Percentiles rank a stretch among this genome's conserved stretches.
phyloP scores from a whole-genome alignment of 2,888 invertebrate genomes.

The Melieria omissa region DNA sequence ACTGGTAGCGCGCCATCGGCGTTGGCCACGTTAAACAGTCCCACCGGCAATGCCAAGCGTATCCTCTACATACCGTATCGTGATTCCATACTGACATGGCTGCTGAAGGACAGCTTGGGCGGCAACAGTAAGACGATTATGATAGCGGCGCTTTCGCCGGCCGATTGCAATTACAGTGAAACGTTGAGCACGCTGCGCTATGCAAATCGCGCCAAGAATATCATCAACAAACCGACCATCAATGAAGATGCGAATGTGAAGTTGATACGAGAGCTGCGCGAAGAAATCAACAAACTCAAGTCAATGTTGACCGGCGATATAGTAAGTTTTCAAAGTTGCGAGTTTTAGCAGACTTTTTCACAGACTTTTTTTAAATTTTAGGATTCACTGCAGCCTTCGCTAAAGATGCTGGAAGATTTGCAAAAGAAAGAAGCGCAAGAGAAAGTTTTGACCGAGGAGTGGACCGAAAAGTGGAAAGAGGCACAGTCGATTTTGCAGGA shows the following conservation, averaged over 20 bases:
- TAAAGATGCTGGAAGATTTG: conserved; percentile 81
- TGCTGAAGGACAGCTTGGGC: conserved; percentile 87
- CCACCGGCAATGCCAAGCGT: conserved; percentile 64
- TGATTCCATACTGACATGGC: conserved; percentile 89
- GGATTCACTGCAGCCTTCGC: conserved; percentile 72
- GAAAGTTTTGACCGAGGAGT: conserved; percentile 88
- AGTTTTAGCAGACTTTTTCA: not conserved
- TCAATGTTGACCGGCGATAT: conserved; percentile 78
- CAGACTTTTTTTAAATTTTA: conserved; percentile 35
- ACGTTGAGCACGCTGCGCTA: conserved; percentile 87
- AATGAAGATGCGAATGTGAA: conserved; percentile 92
- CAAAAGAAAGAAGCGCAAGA: conserved; percentile 92
- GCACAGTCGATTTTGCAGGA: conserved; percentile 89
- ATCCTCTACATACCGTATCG: conserved; percentile 85
- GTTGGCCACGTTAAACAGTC: conserved; percentile 47
- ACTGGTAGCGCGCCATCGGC: conserved; percentile 55
- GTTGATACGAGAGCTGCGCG: conserved; percentile 83
- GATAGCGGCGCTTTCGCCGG: conserved; percentile 86
- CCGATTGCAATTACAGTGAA: conserved; percentile 89
- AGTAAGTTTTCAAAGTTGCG: conserved; percentile 65
- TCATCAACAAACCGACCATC: conserved; percentile 90
- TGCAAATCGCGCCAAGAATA: conserved; percentile 90
- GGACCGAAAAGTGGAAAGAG: conserved; percentile 94
- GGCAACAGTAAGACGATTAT: conserved; percentile 93
- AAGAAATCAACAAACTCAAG: conserved; percentile 85